These are phyloP conservation scores for Ruditapes philippinarum DNA, from an alignment of 1,140 invertebrate genomes.

Conservation along the genomic window DNA sequence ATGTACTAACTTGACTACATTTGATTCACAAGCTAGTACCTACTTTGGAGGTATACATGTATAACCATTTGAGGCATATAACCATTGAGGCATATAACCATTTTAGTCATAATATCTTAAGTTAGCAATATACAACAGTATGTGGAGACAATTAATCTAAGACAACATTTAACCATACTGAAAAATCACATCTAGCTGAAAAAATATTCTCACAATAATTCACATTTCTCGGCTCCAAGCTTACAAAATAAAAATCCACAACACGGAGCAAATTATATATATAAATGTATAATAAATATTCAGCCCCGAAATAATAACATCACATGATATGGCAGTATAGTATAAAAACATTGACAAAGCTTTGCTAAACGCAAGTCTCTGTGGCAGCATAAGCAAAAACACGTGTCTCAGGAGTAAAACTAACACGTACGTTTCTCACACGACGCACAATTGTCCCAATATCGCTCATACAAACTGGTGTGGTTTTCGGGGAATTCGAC, in stretches of 20 bases:
- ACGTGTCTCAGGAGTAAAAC: slow-evolving; percentile 78
- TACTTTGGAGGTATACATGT: too few relatives aligned
- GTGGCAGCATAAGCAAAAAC: slow-evolving; percentile 72
- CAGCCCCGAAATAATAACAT: neutral
- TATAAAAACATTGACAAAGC: slow-evolving; percentile 25
- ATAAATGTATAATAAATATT: neutral
- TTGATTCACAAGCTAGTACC: too few relatives aligned
- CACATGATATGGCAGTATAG: neutral
- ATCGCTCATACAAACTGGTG: slow-evolving; percentile 72
- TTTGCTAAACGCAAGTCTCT: slow-evolving; percentile 63
- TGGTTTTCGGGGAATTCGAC: slow-evolving; percentile 55
- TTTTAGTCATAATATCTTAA: too few relatives aligned
- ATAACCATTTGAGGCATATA: too few relatives aligned
- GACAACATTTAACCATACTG: neutral
- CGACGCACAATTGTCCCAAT: slow-evolving; percentile 73
- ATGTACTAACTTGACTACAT: too few relatives aligned
- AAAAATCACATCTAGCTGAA: neutral
- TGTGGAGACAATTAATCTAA: neutral
- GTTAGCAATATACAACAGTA: too few relatives aligned
- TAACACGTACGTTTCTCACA: slow-evolving; percentile 78
- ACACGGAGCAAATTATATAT: neutral
- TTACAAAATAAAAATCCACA: neutral
- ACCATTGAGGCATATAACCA: too few relatives aligned
- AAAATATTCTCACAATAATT: neutral
- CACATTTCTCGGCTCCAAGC: neutral